Evolutionary conservation across 1,140 invertebrate genomes (phyloP), one percentile per base, ranked within the genome.

Genomic region (Pectinophora gossypiella): DNA sequence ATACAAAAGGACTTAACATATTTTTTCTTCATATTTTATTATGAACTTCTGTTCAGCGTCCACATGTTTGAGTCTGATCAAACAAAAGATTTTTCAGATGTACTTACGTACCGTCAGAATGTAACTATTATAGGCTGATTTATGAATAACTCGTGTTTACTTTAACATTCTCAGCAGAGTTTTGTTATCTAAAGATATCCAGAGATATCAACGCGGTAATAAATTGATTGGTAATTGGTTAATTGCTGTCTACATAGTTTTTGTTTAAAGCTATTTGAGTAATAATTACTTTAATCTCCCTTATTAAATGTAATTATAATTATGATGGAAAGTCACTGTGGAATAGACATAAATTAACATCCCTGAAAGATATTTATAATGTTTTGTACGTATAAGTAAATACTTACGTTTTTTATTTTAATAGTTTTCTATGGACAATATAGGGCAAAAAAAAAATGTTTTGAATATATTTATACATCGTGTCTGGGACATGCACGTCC

Each of bases 21-120:
- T 82, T 87, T 86, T 85, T 87, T 87, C 75, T 74, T 80, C 71
- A 84, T 87, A 85, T 85, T 85, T 85, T 85, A 85, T 87, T 84
- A 85, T 85, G 81, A 85, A 84, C 78, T 86, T 83, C 80, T 87
- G 81, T 79, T 82, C 78, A 84, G 77, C 78, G 80, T 85, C 81
- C 81, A 87, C 81, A 85, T 84, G 81, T 85, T 78, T 75, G 60
- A 84, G n/a, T 82, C 68, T 80, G 81, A 84, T 86, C 83, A 86
- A 86, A 86, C 83, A 86, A 86, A 84, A 81, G 76, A 82, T 81
- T 84, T 79, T 81, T 84, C 77, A 80, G 76, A 83, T 71, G 63
- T 76, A 77, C 74, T 83, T 72, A 71, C 18, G 38, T 40, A 40
- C 57, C 72, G 68, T 78, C 78, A 76, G 73, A 79, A 68, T 77